phyloP scores from a whole-genome alignment of 64 coral and sea anemone species.

The Actinia equina region DNA sequence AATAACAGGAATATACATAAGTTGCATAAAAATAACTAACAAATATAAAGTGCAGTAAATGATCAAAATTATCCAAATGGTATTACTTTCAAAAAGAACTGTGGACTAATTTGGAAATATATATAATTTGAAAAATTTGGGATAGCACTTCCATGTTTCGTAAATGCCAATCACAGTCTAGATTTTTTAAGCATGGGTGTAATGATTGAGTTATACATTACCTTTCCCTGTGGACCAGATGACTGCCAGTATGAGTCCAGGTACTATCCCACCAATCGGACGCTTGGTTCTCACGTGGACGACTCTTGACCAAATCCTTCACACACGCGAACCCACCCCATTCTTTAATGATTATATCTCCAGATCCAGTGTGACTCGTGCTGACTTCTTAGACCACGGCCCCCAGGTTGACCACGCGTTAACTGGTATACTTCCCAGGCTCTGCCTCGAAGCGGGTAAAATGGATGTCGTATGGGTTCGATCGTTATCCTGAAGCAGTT shows the following conservation, averaged over 20 bases:
- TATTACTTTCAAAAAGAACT: too few relatives aligned
- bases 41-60: too few relatives aligned
- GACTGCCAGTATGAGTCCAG: conserved; percentile 98
- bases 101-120: too few relatives aligned
- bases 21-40: too few relatives aligned
- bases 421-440: conserved; percentile 79
- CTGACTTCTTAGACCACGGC: conserved; percentile 54
- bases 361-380: conserved; percentile 8
- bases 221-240: conserved; percentile 96
- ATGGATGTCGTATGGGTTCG: conserved; percentile 87
- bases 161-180: too few relatives aligned
- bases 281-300: conserved; percentile 84
- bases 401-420: conserved; percentile 91
- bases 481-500: conserved; percentile 84
- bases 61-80: too few relatives aligned
- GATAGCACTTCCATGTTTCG: too few relatives aligned
- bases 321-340: conserved; percentile 96
- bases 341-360: conserved; percentile 83
- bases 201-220: background rate
- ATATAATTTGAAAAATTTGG: too few relatives aligned
- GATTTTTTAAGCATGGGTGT: too few relatives aligned
- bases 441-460: conserved; percentile 92
- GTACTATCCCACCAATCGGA: conserved; percentile 76
- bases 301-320: conserved; percentile 75
- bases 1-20: background rate